phyloP scores from a whole-genome alignment of 2,113 vertebrate genomes.

The Emydura subglobosa region DNA sequence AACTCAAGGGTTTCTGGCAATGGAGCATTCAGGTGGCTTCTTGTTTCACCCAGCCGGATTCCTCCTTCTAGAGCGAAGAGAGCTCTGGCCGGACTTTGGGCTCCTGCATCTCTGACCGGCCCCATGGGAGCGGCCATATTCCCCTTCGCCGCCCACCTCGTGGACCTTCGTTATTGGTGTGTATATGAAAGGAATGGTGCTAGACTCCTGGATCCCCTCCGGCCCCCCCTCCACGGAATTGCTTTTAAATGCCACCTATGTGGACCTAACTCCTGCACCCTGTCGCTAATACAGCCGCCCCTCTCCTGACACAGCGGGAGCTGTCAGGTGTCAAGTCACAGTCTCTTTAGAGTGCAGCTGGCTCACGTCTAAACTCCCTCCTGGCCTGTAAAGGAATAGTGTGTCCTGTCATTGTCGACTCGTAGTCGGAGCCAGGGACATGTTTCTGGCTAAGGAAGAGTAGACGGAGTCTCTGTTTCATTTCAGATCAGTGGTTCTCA shows the following conservation, averaged over 20 bases:
- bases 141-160: too few relatives aligned
- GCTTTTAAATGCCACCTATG: neutral
- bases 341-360: neutral
- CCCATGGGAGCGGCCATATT: neutral
- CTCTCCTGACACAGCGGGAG: neutral
- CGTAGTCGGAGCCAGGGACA: neutral
- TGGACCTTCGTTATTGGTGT: neutral
- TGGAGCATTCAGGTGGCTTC: neutral
- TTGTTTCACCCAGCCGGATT: neutral
- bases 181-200: neutral
- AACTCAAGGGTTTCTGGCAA: neutral
- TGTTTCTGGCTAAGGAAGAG: neutral
- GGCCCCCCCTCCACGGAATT: neutral
- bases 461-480: neutral
- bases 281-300: neutral
- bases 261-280: neutral
- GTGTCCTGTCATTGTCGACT: neutral
- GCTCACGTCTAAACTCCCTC: neutral
- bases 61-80: neutral
- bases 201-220: neutral
- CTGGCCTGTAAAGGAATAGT: neutral
- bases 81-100: neutral
- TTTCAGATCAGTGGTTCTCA: too few relatives aligned
- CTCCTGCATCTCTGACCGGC: neutral
- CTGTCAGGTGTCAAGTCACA: neutral